These are phyloP conservation scores for Onthophagus sagittarius DNA, from an alignment of 2,888 invertebrate species.

Conservation along the genomic window DNA sequence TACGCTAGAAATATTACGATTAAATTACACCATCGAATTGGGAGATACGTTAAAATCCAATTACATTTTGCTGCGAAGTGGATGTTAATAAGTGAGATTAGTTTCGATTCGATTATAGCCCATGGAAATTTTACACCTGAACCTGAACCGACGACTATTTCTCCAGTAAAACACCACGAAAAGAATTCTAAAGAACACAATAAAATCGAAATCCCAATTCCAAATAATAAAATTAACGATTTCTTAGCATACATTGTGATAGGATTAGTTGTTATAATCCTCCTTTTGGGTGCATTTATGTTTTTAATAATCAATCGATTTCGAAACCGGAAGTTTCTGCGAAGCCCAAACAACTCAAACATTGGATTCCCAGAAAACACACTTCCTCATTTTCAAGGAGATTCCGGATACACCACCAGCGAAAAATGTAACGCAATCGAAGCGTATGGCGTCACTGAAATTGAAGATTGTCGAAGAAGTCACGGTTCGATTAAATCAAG, in stretches of 20 bases:
- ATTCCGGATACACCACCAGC: constrained; percentile 50
- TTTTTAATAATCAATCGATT: constrained; percentile 69
- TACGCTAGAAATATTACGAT: constrained; percentile 77
- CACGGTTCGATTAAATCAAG: constrained; percentile 52
- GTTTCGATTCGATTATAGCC: constrained; percentile 75
- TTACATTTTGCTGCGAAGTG: constrained; percentile 78
- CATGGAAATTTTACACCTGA: constrained; percentile 74
- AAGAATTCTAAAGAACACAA: constrained; percentile 44
- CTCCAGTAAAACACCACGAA: constrained; percentile 51
- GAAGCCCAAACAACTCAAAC: constrained; percentile 65
- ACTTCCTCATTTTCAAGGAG: constrained; percentile 48
- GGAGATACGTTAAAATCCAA: constrained; percentile 73
- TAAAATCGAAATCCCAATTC: constrained; percentile 59
- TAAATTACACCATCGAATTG: constrained; percentile 76
- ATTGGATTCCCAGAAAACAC: constrained; percentile 49
- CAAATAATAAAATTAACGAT: constrained; percentile 60
- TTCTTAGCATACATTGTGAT: constrained; percentile 76
- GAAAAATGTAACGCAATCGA: constrained; percentile 52
- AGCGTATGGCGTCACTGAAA: constrained; percentile 57
- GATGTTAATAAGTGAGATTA: constrained; percentile 87
- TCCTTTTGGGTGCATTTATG: constrained; percentile 68
- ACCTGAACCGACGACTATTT: constrained; percentile 54
- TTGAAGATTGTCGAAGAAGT: constrained; percentile 58
- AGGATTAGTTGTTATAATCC: constrained; percentile 69
- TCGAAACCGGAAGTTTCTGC: constrained; percentile 68